Percentiles rank a stretch among this genome's conserved stretches.
Evolutionary conservation across 2,797 vertebrate genomes (phyloP).

Genomic region (Mallotus villosus): DNA sequence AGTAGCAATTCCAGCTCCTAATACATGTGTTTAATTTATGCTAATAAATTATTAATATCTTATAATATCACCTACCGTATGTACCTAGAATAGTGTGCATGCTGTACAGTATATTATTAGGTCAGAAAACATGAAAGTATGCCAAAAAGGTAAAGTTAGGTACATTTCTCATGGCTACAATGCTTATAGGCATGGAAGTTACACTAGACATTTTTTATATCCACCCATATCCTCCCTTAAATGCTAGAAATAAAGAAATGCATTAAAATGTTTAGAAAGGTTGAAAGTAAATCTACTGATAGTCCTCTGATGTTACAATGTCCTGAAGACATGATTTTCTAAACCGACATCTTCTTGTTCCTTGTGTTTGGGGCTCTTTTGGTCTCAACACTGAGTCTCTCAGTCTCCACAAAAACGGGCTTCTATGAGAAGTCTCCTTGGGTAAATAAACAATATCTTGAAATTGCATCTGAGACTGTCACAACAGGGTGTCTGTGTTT

Average conservation of each 20-base stretch:
- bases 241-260: neutral
- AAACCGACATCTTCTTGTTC: conserved; percentile 39
- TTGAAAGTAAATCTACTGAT: conserved; percentile 33
- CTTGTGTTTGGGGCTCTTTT: conserved; percentile 40
- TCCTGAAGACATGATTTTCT: conserved; percentile 44
- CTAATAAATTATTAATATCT: no score
- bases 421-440: conserved; percentile 27
- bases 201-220: conserved; percentile 13
- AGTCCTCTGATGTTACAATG: conserved; percentile 52
- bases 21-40: neutral
- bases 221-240: conserved; percentile 22
- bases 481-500: conserved; percentile 37
- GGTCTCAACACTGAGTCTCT: conserved; percentile 25
- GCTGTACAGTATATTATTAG: neutral
- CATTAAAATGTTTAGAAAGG: conserved; percentile 1
- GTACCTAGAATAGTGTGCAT: neutral
- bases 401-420: conserved; percentile 25
- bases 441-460: conserved; percentile 51
- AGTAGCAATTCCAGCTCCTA: conserved; percentile 8
- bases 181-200: conserved; percentile 16
- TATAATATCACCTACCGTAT: no score
- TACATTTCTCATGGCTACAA: no score
- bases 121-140: neutral
- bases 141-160: conserved; percentile 29
- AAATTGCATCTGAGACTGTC: conserved; percentile 44